Conservation (phyloP, 37 sponge, comb jelly and placozoan species). For the Bolinopsis microptera region DNA sequence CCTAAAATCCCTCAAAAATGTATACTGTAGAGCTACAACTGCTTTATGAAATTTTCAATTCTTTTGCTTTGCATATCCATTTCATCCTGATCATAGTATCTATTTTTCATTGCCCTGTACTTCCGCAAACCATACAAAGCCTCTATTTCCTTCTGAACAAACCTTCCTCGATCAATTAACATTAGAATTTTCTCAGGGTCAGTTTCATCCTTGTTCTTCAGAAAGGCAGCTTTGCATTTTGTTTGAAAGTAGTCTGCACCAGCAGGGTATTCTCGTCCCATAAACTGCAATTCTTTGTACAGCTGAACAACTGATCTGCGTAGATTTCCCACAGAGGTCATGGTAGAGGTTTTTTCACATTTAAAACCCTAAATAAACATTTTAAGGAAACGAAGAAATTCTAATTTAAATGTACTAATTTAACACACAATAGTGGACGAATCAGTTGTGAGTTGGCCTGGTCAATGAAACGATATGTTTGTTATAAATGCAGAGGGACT, state of each 20-base stretch:
- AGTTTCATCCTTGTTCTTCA: slow-evolving; percentile 75
- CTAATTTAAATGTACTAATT: no score
- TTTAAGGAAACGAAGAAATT: no score
- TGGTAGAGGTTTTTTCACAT: no score
- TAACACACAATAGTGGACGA: no score
- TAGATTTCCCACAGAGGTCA: no score
- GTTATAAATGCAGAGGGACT: no score
- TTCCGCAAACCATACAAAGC: slow-evolving; percentile 88
- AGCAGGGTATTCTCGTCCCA: slow-evolving; percentile 89
- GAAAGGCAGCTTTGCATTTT: slow-evolving; percentile 74
- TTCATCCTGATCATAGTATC: slow-evolving; percentile 74
- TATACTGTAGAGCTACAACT: not conserved
- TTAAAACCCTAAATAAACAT: no score
- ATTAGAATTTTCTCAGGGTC: slow-evolving; percentile 76
- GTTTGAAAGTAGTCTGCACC: slow-evolving; percentile 75
- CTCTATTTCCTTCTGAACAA: slow-evolving; percentile 87
- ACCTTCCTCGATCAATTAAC: slow-evolving; percentile 70
- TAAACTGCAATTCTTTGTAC: slow-evolving; percentile 77
- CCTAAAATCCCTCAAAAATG: no score
- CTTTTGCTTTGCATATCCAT: not conserved
- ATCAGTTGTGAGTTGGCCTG: no score
- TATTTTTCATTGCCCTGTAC: slow-evolving; percentile 84
- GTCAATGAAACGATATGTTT: no score
- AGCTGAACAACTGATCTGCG: not conserved
- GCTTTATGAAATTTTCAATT: not conserved